Conservation (phyloP, 2,113 vertebrate species). For the Vidua macroura region DNA sequence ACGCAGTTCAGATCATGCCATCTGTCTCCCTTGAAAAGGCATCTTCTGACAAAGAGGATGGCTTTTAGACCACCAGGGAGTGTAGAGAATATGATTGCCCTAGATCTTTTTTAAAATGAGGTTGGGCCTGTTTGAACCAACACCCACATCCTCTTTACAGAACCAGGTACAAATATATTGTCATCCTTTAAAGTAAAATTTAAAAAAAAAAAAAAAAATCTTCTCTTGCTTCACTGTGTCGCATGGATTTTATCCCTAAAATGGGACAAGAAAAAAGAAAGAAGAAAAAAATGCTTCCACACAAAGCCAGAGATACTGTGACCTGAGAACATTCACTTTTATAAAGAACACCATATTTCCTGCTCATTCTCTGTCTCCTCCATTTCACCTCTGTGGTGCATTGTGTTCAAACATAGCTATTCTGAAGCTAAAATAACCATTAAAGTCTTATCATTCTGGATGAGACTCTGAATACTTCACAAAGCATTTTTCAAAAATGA, state of each 20-base stretch:
- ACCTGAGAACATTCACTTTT: not conserved
- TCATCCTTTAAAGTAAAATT: not conserved
- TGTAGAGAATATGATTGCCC: not conserved
- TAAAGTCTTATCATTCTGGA: constrained; percentile 22
- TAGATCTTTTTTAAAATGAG: constrained; percentile 13
- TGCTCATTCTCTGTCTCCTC: constrained; percentile 35
- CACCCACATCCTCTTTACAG: not conserved
- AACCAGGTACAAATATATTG: not conserved
- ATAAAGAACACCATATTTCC: not conserved
- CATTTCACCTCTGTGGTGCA: constrained; percentile 38
- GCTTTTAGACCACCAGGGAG: not conserved
- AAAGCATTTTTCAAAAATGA: constrained; percentile 27
- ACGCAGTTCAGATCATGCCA: constrained; percentile 27
- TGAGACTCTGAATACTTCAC: not conserved
- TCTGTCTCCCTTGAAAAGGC: constrained; percentile 43
- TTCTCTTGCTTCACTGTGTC: not conserved
- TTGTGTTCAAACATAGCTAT: constrained; percentile 7
- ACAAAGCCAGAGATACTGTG: not conserved
- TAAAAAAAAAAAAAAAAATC: not conserved
- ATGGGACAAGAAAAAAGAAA: not conserved
- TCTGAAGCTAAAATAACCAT: constrained; percentile 44
- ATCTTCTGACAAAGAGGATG: not conserved
- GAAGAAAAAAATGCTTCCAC: not conserved
- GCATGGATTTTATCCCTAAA: not conserved
- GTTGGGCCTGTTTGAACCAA: not conserved